Conservation (phyloP, 2,888 invertebrate species). For the Sycophila texana region DNA sequence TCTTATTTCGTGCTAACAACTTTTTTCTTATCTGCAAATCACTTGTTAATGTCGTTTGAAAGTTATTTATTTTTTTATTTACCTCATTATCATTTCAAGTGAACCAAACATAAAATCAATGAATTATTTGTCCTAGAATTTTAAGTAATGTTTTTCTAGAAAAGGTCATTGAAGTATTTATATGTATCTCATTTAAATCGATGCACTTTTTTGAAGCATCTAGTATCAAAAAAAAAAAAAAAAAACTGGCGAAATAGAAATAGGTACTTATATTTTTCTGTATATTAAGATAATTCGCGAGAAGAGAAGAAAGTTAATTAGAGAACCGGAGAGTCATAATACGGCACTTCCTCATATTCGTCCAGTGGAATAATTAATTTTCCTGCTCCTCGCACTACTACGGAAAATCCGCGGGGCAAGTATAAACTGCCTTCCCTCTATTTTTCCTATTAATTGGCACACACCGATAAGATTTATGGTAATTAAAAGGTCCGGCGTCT, state of each 20-base stretch:
- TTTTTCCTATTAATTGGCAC: conserved; percentile 60
- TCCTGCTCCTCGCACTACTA: conserved; percentile 9
- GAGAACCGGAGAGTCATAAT: conserved; percentile 24
- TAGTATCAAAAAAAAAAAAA: no score
- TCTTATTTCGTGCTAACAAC: conserved; percentile 11
- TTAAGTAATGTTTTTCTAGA: no score
- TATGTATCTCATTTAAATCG: background rate
- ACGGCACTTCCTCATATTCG: conserved; percentile 37
- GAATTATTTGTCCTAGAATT: no score
- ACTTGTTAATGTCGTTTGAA: conserved; percentile 4
- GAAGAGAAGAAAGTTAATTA: conserved; percentile 38
- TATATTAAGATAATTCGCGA: background rate
- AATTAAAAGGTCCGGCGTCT: conserved; percentile 60
- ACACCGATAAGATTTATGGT: conserved; percentile 63
- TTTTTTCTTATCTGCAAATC: conserved; percentile 20
- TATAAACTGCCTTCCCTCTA: conserved; percentile 39
- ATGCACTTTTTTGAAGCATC: no score
- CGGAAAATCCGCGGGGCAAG: conserved; percentile 9
- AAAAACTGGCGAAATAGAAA: no score
- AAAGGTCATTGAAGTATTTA: no score
- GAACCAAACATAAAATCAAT: no score
- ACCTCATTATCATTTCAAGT: no score
- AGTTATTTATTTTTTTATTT: background rate
- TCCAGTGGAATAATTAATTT: conserved; percentile 40
- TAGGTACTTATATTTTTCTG: no score